Evolutionary conservation across 2,888 invertebrate genomes (phyloP).

Genomic region (Coelogynopora nodosa): DNA sequence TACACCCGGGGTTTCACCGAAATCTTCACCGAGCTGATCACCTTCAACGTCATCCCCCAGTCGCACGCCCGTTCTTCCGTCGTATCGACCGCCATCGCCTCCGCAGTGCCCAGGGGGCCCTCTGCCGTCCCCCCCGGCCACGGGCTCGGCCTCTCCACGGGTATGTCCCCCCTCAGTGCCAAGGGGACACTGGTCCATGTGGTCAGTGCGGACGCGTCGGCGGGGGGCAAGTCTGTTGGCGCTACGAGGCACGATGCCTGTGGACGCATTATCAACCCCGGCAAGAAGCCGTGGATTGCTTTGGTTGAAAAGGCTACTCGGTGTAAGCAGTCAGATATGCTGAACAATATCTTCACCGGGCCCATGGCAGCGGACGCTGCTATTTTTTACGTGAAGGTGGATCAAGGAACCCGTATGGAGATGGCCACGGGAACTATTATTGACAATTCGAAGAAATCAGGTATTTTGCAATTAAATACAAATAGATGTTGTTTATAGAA

Average conservation of each 20-base stretch:
- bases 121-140: neutral
- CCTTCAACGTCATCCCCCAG: neutral
- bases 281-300: slow-evolving; percentile 11
- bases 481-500: too few relatives aligned
- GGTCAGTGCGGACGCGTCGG: neutral
- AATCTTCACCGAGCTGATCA: neutral
- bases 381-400: neutral
- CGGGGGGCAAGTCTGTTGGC: neutral
- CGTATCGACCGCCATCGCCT: neutral
- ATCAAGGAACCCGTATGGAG: neutral
- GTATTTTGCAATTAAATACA: too few relatives aligned
- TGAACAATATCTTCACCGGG: neutral
- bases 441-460: neutral
- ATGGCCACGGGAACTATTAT: neutral
- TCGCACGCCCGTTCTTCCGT: neutral
- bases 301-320: neutral
- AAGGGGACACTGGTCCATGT: neutral
- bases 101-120: neutral
- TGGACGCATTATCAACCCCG: neutral
- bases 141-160: neutral
- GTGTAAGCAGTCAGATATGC: neutral
- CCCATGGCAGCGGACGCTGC: neutral
- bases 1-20: neutral
- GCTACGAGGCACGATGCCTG: neutral
- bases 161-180: neutral